Base-by-base conservation (phyloP, 1,140 invertebrate species). In the Paraescarpia echinospica region DNA sequence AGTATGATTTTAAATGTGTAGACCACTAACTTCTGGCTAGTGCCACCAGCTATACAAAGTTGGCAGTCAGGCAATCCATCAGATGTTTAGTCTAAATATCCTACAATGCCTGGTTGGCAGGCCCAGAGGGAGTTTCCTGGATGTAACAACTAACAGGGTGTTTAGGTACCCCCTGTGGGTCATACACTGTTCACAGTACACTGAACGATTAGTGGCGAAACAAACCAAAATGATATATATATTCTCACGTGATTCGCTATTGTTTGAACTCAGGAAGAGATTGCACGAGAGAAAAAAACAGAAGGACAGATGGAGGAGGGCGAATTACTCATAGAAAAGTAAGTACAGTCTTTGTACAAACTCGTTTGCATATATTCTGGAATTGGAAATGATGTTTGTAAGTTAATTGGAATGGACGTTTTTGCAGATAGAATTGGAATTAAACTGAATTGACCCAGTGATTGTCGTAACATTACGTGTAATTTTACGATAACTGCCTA, bases 321-420 rank as follows among this genome's bases (percentile, higher is more conserved):
- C 9, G 94, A 94, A 93, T 89, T 94, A 34, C 91, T 94, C 33
- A 93, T 94, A 6, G 94, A 93, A 92, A 94, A 93, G 94, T 94
- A 94, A 93, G 94, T 93, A 51, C 77, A 33, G 6, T 92, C 48
- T 89, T 91, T 77, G 48, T 33, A 35, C n/a, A 34, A 33, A 14
- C 41, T n/a, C n/a, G n/a, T n/a, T n/a, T n/a, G n/a, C n/a, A n/a
- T n/a, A n/a, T n/a, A n/a, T n/a, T n/a, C n/a, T n/a, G n/a, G n/a
- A n/a, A n/a, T n/a, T n/a, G n/a, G n/a, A n/a, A n/a, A n/a, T n/a
- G n/a, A n/a, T n/a, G n/a, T n/a, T n/a, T n/a, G n/a, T n/a, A n/a
- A n/a, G n/a, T n/a, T n/a, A n/a, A n/a, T n/a, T n/a, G n/a, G n/a
- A n/a, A n/a, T n/a, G n/a, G n/a, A n/a, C n/a, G n/a, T n/a, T n/a